Conservation (phyloP, 2,113 vertebrate species). For the Sinocyclocheilus anophthalmus region DNA sequence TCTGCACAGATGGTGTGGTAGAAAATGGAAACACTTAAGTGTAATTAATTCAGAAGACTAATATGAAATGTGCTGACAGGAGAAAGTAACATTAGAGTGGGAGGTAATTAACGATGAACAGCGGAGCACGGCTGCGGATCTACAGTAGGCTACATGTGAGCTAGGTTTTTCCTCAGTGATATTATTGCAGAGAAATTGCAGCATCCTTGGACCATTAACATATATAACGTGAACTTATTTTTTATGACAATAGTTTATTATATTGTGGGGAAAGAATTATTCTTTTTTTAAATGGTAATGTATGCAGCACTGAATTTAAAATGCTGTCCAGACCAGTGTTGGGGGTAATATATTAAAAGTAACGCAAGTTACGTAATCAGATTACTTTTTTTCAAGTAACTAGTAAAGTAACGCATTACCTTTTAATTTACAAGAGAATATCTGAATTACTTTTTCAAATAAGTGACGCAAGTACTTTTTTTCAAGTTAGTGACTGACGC, state of each 20-base stretch:
- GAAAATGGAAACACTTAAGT: not conserved
- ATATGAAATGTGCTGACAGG: not conserved
- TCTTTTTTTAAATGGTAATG: not conserved
- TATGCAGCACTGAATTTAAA: not conserved
- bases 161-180: not conserved
- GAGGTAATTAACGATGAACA: not conserved
- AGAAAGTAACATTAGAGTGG: not conserved
- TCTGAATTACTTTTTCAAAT: too few species aligned
- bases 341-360: too few species aligned
- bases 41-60: not conserved
- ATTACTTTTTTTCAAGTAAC: too few species aligned
- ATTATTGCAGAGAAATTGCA: not conserved
- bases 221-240: not conserved
- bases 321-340: not conserved
- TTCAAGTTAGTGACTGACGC: too few species aligned
- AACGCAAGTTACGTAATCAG: too few species aligned
- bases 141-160: not conserved
- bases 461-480: too few species aligned
- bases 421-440: too few species aligned
- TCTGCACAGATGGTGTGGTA: not conserved
- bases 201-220: not conserved
- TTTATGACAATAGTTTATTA: not conserved
- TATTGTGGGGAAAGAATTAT: not conserved
- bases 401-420: too few species aligned
- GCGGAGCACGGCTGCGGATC: not conserved